Conservation (phyloP, 2,797 vertebrate species). For the Lepilemur septentrionalis region DNA sequence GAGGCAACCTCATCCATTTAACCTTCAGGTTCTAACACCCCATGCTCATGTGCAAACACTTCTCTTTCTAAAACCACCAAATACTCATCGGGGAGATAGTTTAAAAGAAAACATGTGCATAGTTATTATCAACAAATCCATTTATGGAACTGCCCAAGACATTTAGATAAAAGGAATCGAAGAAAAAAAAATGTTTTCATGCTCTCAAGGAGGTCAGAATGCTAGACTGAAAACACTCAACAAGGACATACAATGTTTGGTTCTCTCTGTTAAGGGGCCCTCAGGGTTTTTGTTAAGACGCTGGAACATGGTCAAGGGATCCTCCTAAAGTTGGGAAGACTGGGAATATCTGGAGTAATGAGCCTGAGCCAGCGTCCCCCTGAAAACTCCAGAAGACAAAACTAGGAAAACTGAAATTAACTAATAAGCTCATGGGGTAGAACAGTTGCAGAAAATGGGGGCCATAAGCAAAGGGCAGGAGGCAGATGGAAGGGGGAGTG, state of each 20-base stretch:
- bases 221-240: constrained; percentile 59
- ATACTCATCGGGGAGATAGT: constrained; percentile 53
- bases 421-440: neutral
- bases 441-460: neutral
- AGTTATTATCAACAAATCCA: constrained; percentile 70
- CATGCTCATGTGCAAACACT: constrained; percentile 14
- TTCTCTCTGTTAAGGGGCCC: neutral
- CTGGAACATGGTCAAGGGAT: neutral
- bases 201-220: constrained; percentile 45
- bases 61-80: constrained; percentile 48
- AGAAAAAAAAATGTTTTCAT: constrained; percentile 66
- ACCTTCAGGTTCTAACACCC: constrained; percentile 43
- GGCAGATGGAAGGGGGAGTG: neutral
- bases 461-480: neutral
- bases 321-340: neutral
- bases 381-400: neutral
- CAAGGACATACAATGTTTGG: constrained; percentile 65
- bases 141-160: constrained; percentile 63
- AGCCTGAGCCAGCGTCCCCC: neutral
- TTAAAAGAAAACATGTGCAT: constrained; percentile 64
- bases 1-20: constrained; percentile 28
- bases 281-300: constrained; percentile 39
- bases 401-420: neutral
- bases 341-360: neutral
- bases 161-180: constrained; percentile 74